phyloP scores from a whole-genome alignment of 1,140 invertebrate species.

The Pygmarrhopalites habei region DNA sequence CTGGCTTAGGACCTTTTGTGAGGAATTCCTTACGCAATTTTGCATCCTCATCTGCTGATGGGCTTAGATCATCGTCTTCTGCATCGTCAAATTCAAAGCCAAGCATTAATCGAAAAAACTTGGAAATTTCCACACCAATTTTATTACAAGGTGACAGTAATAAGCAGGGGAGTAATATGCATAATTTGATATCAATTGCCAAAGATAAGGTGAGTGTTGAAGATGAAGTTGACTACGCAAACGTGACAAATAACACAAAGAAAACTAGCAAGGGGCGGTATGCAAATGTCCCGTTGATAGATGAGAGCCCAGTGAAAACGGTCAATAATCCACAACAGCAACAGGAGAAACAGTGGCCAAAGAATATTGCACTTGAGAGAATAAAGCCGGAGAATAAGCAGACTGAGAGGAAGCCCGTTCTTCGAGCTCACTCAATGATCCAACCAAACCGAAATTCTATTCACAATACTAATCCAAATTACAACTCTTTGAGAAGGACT shows the following conservation, averaged over 20 bases:
- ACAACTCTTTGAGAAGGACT: conserved; percentile 31
- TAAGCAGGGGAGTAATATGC: not conserved
- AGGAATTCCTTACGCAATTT: conserved; percentile 27
- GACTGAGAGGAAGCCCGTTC: conserved; percentile 13
- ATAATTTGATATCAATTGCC: not conserved
- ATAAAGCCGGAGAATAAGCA: not conserved
- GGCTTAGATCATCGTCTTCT: too few relatives aligned
- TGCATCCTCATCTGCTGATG: not conserved
- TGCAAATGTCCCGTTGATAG: conserved; percentile 6
- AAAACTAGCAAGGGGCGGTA: not conserved
- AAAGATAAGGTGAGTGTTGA: not conserved
- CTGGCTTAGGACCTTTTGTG: conserved; percentile 33
- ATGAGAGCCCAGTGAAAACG: conserved; percentile 14
- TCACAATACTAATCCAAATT: conserved; percentile 20
- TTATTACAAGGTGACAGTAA: conserved; percentile 16
- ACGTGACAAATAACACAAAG: not conserved
- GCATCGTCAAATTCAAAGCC: too few relatives aligned
- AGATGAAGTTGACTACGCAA: not conserved
- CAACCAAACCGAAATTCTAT: conserved; percentile 36
- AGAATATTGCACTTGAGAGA: not conserved
- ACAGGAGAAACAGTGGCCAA: not conserved
- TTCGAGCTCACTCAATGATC: conserved; percentile 36
- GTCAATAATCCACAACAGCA: not conserved
- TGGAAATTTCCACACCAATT: conserved; percentile 37
- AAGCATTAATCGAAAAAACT: conserved; percentile 16